A percentile compares a stretch with the other conserved stretches of the same genome.
These are phyloP conservation scores for Morone chrysops DNA, from an alignment of 2,113 vertebrate species.

Conservation along the genomic window DNA sequence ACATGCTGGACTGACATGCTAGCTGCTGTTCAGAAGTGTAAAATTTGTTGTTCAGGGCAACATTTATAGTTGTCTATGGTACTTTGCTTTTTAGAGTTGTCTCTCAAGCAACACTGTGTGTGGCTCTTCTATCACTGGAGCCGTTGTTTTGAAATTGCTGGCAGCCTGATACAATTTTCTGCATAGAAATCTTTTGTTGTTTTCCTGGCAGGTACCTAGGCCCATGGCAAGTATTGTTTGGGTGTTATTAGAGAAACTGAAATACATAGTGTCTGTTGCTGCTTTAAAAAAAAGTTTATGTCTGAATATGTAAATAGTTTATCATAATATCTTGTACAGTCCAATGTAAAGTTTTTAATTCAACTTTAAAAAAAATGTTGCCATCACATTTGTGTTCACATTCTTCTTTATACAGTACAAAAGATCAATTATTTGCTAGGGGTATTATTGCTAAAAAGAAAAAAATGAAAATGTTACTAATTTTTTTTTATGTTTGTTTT, in stretches of 20 bases:
- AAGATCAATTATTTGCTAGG: constrained; percentile 92
- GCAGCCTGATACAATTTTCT: constrained; percentile 88
- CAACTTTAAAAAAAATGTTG: constrained; percentile 93
- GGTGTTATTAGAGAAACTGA: constrained; percentile 92
- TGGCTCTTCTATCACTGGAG: constrained; percentile 86
- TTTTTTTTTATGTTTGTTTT: constrained; percentile 80
- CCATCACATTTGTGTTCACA: constrained; percentile 96
- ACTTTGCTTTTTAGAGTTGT: constrained; percentile 90
- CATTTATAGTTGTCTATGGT: constrained; percentile 89
- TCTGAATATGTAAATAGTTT: constrained; percentile 99
- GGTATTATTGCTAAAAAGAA: constrained; percentile 86
- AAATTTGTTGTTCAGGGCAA: constrained; percentile 88
- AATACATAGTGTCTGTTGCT: constrained; percentile 98
- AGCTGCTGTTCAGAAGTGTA: constrained; percentile 91
- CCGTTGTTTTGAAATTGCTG: constrained; percentile 85
- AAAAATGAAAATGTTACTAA: constrained; percentile 79
- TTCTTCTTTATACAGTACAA: constrained; percentile 94
- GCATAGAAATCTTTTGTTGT: constrained; percentile 84
- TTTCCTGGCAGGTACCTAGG: constrained; percentile 92
- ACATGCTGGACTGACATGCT: constrained; percentile 99
- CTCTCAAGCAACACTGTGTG: constrained; percentile 93
- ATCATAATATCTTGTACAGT: constrained; percentile 99
- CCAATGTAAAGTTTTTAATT: constrained; percentile 99
- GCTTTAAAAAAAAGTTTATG: constrained; percentile 96
- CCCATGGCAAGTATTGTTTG: constrained; percentile 93